Percentiles rank a stretch among this genome's conserved stretches.
phyloP scores from a whole-genome alignment of 2,888 invertebrate genomes.

The Autographa pulchrina region DNA sequence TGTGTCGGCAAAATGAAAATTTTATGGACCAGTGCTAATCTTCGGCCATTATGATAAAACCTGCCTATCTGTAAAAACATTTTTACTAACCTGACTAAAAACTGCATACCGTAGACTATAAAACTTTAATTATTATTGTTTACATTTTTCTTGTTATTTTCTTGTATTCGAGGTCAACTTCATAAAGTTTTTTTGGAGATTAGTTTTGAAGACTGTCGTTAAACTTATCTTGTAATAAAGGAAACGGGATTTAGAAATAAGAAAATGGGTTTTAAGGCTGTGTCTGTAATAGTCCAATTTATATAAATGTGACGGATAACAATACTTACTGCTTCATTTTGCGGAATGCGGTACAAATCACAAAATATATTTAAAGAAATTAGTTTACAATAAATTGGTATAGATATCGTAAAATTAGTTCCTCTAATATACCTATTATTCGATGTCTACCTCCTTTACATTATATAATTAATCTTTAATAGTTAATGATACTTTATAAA shows the following conservation, averaged over 20 bases:
- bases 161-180: background rate
- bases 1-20: slow-evolving; percentile 57
- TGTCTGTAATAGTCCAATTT: too few relatives aligned
- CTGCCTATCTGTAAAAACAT: slow-evolving; percentile 42
- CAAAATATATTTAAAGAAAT: too few relatives aligned
- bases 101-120: slow-evolving; percentile 40
- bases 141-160: slow-evolving; percentile 16
- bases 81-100: slow-evolving; percentile 21
- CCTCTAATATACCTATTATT: too few relatives aligned
- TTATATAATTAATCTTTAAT: background rate
- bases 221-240: background rate
- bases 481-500: background rate
- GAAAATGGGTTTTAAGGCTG: too few relatives aligned
- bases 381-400: too few relatives aligned
- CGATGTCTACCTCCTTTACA: too few relatives aligned
- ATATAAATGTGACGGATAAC: too few relatives aligned
- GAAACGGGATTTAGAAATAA: background rate
- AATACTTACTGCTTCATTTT: too few relatives aligned
- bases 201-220: background rate
- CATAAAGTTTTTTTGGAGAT: background rate
- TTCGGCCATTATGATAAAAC: slow-evolving; percentile 48
- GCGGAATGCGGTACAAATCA: too few relatives aligned
- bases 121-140: slow-evolving; percentile 46
- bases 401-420: too few relatives aligned
- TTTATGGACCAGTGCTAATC: slow-evolving; percentile 56